A percentile compares a stretch with the other conserved stretches of the same genome.
phyloP scores from a whole-genome alignment of 2,113 vertebrate genomes.

The Pavo muticus region DNA sequence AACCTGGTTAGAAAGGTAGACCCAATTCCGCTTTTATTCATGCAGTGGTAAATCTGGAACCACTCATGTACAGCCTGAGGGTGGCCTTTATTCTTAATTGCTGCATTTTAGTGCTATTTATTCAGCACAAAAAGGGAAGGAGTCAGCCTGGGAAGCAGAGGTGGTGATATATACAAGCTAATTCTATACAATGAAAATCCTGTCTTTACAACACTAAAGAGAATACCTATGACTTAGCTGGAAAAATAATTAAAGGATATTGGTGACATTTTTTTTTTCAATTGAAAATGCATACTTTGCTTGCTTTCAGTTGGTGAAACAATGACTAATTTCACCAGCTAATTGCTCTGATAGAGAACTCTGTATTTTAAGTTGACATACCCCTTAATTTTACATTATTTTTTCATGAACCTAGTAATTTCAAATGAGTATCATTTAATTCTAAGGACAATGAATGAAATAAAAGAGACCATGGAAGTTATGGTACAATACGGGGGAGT shows the following conservation, averaged over 20 bases:
- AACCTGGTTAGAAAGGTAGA: background rate
- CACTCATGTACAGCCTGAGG: slow-evolving; percentile 5
- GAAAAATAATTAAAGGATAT: slow-evolving; percentile 66
- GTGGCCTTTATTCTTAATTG: slow-evolving; percentile 59
- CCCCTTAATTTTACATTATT: slow-evolving; percentile 62
- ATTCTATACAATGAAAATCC: slow-evolving; percentile 28
- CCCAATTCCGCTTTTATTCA: slow-evolving; percentile 5
- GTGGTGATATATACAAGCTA: slow-evolving; percentile 56
- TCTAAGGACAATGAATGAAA: slow-evolving; percentile 44
- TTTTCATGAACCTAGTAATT: slow-evolving; percentile 58
- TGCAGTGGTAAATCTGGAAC: slow-evolving; percentile 12
- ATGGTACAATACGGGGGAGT: slow-evolving; percentile 14
- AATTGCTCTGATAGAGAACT: slow-evolving; percentile 56
- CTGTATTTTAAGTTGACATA: slow-evolving; percentile 51
- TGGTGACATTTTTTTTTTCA: slow-evolving; percentile 56
- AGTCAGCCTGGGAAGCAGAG: slow-evolving; percentile 37
- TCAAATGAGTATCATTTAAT: slow-evolving; percentile 59
- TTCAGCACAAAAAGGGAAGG: slow-evolving; percentile 17
- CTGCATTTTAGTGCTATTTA: slow-evolving; percentile 40
- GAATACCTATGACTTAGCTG: slow-evolving; percentile 56
- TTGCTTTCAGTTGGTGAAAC: slow-evolving; percentile 63
- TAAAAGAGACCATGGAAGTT: slow-evolving; percentile 37
- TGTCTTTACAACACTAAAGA: slow-evolving; percentile 23
- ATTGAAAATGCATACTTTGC: slow-evolving; percentile 62
- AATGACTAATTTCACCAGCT: slow-evolving; percentile 65